Evolutionary conservation across 1,140 invertebrate genomes (phyloP), one percentile per base, ranked within the genome.

Genomic region (Cherax quadricarinatus): DNA sequence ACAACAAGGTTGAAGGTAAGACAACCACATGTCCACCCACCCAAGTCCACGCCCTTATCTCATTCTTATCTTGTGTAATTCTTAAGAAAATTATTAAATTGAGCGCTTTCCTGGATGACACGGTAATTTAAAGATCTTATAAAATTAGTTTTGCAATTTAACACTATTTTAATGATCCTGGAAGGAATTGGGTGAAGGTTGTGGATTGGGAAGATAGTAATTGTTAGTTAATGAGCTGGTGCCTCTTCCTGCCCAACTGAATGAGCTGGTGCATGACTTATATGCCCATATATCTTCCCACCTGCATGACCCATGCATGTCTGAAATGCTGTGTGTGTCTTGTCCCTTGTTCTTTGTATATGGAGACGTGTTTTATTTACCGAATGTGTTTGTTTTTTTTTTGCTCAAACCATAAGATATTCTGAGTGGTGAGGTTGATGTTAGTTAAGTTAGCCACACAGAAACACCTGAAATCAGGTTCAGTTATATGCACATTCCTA

Each of bases 1-100:
- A 98, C 91, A 97, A 97, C 95, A 98, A 98, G 96, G 98, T 98
- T 96, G 98, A 99, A 98, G 98, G 98, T 98, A 98, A 98, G 97
- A 96, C 53, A 70, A 80, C 88, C 88, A 49, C 92, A 98, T 97
- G 97, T 95, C 98, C 97, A 96, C 98, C 98, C 94, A 98, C 98
- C 96, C 90, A 48, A 41, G 49, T 51, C 90, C 90, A 79, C 86
- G 24, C 70, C 86, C 86, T 87, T 53, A 24, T 79, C 86, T 30
- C 30, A 48, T 88, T 79, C 86, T 70, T 70, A 70, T 9, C 83
- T 41, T 57, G 49, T 57, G 14, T 57, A 57, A 57, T 57, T 57
- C 53, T 10, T n/a, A 82, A 53, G 4, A 53, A 3, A 57, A 41
- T 41, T 41, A 41, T 41, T 41, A 41, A 41, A 41, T 2, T 41